phyloP scores from a whole-genome alignment of 1,140 invertebrate species.

The Nephila pilipes region DNA sequence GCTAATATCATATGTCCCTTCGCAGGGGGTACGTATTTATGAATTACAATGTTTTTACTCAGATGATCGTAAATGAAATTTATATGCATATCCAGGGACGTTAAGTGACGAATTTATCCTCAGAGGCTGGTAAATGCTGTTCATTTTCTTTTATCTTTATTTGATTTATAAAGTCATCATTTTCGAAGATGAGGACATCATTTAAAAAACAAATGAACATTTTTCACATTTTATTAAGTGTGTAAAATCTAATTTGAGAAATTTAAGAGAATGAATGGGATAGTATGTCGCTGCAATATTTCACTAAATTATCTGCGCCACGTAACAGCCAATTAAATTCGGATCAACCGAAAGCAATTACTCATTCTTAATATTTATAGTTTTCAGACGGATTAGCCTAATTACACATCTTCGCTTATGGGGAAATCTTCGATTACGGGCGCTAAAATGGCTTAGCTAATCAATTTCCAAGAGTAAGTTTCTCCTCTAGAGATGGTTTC shows the following conservation, averaged over 20 bases:
- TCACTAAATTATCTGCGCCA: too few relatives aligned
- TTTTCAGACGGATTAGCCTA: background rate
- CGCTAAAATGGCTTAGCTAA: background rate
- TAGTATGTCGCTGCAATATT: too few relatives aligned
- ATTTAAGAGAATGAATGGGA: too few relatives aligned
- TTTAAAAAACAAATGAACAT: too few relatives aligned
- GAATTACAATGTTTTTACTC: background rate
- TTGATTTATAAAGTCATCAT: too few relatives aligned
- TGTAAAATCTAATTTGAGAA: too few relatives aligned
- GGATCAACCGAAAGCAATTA: constrained; percentile 13
- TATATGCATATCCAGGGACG: background rate
- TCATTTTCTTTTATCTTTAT: too few relatives aligned
- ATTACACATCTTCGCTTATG: background rate
- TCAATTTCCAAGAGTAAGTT: background rate
- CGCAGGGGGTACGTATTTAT: background rate
- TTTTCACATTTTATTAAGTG: too few relatives aligned
- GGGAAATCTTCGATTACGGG: background rate
- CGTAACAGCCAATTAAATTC: background rate
- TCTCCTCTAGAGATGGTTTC: background rate
- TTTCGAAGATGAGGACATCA: too few relatives aligned
- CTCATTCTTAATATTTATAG: background rate
- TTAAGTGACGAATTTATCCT: background rate
- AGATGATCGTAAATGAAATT: background rate
- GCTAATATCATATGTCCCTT: constrained; percentile 25
- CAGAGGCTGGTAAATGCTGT: too few relatives aligned